Evolutionary conservation across 2,113 vertebrate species (phyloP), one percentile per base, ranked within the genome.

Genomic region (Lanius ludovicianus): DNA sequence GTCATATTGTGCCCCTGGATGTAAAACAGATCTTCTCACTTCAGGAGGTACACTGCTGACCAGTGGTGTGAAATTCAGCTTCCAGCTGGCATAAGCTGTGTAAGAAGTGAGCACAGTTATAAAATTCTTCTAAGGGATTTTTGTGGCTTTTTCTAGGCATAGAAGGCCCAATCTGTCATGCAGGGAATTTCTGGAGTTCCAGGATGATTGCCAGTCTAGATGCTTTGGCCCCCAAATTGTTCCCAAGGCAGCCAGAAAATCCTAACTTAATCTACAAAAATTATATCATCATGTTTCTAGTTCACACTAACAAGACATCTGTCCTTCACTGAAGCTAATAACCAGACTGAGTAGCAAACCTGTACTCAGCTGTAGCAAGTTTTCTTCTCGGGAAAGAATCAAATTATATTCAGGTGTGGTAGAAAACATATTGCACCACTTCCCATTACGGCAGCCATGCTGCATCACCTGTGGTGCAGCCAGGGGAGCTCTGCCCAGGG

Each of bases 1-100:
- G 65, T 96, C 69, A 70, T 84, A 65, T 47, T 62, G 47, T 85
- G 73, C 39, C 69, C 70, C 62, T 87, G 69, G 65, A 78, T 89
- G 62, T 90, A 73, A 95, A 94, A 74, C n/a, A 86, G 65, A 46
- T 85, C 50, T 82, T 95, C 65, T 80, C 69, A 63, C 62, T 84
- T 80, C 60, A 80, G 67, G 79, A 92, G 78, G 89, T 82, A 21
- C 24, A 13, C 47, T 94, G 67, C 62, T 90, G 85, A 89, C 71
- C 42, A 55, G 22, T 50, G 65, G 8, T 74, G 83, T 50, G 59
- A 94, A 94, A 90, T 88, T 80, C 84, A 94, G 39, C 21, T 60
- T 75, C 55, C 62, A 94, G 44, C 33, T 91, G 77, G 49, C 82
- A 27, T 59, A 87, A 67, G 16, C 62, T 76, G 28, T 9, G 3